These are phyloP conservation scores for Jacana jacana DNA, from an alignment of 2,113 vertebrate genomes.

Conservation along the genomic window DNA sequence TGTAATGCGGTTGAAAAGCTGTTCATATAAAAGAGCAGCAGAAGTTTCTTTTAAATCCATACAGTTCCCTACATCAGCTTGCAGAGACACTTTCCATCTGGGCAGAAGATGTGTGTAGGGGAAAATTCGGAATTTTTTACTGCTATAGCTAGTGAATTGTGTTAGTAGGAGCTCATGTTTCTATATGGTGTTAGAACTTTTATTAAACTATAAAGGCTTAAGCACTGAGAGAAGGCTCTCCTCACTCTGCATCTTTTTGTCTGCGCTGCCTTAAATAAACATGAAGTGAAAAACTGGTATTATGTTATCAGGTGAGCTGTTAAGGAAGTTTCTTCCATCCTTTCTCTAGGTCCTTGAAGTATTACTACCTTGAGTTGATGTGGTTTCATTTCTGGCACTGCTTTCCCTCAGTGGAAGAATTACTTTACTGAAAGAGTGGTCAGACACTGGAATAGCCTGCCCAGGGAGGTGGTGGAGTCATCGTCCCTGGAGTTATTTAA, in stretches of 20 bases:
- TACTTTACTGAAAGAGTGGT: too few species aligned
- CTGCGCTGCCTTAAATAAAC: neutral
- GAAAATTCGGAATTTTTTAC: neutral
- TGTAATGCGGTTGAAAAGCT: slow-evolving; percentile 51
- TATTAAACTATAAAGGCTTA: neutral
- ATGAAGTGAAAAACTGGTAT: neutral
- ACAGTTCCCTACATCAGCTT: neutral
- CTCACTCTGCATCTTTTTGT: neutral
- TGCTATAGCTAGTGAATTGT: neutral
- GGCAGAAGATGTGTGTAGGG: neutral
- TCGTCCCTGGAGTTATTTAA: too few species aligned
- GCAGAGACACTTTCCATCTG: neutral
- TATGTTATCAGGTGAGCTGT: neutral
- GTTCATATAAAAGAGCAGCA: slow-evolving; percentile 4
- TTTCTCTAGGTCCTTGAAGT: neutral
- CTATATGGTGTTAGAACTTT: neutral
- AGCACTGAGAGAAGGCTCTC: neutral
- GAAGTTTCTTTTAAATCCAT: slow-evolving; percentile 9
- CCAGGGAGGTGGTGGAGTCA: too few species aligned
- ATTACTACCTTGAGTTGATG: neutral
- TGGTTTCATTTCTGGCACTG: neutral
- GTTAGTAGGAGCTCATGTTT: neutral
- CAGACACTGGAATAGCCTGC: too few species aligned
- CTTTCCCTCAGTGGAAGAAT: neutral
- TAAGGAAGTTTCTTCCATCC: neutral